These are phyloP conservation scores for Oenanthe oenanthe DNA, from an alignment of 2,113 vertebrate genomes.

Conservation along the genomic window DNA sequence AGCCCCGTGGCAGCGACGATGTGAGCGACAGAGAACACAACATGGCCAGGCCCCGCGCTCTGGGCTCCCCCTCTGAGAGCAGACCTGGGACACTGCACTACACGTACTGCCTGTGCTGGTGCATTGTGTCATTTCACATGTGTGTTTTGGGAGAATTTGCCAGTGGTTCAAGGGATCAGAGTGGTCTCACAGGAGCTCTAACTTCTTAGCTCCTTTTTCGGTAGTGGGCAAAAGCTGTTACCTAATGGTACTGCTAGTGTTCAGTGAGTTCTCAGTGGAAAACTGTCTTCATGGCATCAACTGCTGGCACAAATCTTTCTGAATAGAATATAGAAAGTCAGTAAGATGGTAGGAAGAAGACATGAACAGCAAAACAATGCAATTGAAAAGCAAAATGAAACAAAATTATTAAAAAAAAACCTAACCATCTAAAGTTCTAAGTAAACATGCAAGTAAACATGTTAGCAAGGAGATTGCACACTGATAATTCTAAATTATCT, in stretches of 20 bases:
- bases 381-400: background rate
- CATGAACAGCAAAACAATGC: background rate
- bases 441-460: background rate
- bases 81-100: background rate
- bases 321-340: background rate
- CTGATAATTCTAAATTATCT: background rate
- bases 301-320: background rate
- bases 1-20: accelerated
- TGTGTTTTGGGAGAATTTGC: background rate
- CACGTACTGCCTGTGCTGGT: background rate
- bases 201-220: background rate
- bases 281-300: background rate
- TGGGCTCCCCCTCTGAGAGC: background rate
- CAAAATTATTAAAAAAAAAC: background rate
- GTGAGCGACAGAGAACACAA: accelerated
- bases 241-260: background rate
- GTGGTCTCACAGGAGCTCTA: background rate
- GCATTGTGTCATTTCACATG: background rate
- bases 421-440: background rate
- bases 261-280: background rate
- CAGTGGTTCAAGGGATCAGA: background rate
- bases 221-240: background rate
- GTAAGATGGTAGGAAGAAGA: background rate
- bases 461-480: background rate
- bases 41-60: background rate